Conservation (phyloP, 2,888 invertebrate species). For the Steinernema carpocapsae region DNA sequence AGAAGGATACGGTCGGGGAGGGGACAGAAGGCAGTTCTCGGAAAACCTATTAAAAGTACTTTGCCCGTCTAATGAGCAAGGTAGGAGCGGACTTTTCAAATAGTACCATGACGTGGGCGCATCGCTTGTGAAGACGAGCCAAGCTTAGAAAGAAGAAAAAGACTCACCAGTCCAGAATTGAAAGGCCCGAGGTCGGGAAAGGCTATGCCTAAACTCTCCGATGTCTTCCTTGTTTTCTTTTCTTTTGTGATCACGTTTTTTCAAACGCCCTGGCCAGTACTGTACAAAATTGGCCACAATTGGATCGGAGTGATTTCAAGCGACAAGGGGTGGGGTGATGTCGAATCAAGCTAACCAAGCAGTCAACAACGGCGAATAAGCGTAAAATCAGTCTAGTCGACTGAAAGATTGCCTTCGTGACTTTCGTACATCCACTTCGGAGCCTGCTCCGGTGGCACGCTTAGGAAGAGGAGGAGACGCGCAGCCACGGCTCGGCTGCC, state of each 20-base stretch:
- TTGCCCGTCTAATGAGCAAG: not conserved
- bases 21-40: not conserved
- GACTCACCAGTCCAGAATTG: not conserved
- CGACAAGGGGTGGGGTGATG: constrained; percentile 31
- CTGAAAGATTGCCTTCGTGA: constrained; percentile 35
- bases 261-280: constrained; percentile 3
- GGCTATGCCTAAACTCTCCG: not conserved
- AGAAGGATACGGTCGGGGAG: not conserved
- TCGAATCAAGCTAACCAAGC: constrained; percentile 34
- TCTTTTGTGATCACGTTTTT: constrained; percentile 9
- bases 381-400: constrained; percentile 35
- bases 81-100: no score
- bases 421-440: constrained; percentile 33
- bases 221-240: constrained; percentile 2
- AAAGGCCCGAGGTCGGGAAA: not conserved
- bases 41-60: constrained; percentile 4
- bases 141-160: not conserved
- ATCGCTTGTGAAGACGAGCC: not conserved
- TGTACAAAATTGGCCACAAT: constrained; percentile 18
- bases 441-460: constrained; percentile 30
- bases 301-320: constrained; percentile 24
- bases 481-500: constrained; percentile 32
- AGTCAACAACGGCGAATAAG: constrained; percentile 32
- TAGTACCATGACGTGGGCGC: no score
- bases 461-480: constrained; percentile 32